Base-by-base conservation (phyloP, 1,140 invertebrate species). In the Polypedilum pembai region DNA sequence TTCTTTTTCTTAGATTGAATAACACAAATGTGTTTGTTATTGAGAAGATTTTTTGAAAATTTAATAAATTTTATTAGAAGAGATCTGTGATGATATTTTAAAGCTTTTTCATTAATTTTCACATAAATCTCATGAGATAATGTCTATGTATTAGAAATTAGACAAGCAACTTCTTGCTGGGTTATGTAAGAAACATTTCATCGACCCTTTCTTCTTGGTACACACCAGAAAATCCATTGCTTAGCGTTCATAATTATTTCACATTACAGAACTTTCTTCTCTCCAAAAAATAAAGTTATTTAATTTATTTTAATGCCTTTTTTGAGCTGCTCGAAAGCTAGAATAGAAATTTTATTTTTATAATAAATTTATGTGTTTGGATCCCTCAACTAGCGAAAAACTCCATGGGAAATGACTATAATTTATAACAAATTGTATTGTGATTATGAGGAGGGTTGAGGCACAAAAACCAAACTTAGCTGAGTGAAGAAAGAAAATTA, bases 261-360 rank as follows among this genome's bases (percentile, higher is more conserved):
- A 56, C n/a, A 56, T 56, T 56, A 56, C 8, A n/a, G 12, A 56
- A 56, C 12, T 56, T 56, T 56, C 8, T 45, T 2, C 15, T 56
- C n/a, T 15, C 24, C 24, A 15, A n/a, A 56, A 12, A 56, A 56
- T 56, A 56, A 56, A 56, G 45, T 56, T 56, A 56, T 56, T 56
- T 56, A 56, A 56, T 56, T 56, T 56, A 56, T 56, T 56, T 56
- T 56, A 56, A 56, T 56, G 45, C 45, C 45, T 56, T 56, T 56
- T n/a, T 33, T 5, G 24, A 33, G 24, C 24, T 33, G n/a, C n/a
- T n/a, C n/a, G n/a, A n/a, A n/a, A n/a, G n/a, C n/a, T n/a, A n/a
- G n/a, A n/a, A 15, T 4, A 56, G 45, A 56, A 56, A n/a, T 56
- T 56, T 56, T 15, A n/a, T 56, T 56, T 56, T 15, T 56, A 12